These are phyloP conservation scores for Lasioglossum villosulum DNA, from an alignment of 2,888 invertebrate genomes.

Conservation along the genomic window DNA sequence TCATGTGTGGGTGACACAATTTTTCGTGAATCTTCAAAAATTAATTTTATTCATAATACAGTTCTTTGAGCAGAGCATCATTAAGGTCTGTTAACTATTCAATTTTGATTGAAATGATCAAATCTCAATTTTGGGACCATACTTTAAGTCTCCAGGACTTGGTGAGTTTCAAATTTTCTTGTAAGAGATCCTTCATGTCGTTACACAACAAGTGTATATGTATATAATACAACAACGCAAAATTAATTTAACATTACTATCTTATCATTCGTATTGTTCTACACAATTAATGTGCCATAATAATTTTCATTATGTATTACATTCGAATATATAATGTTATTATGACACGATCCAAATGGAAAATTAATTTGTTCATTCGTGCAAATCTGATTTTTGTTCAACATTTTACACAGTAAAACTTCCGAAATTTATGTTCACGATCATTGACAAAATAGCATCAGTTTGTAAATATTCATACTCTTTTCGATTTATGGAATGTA, in stretches of 20 bases:
- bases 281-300: neutral
- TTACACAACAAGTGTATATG: neutral
- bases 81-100: too few relatives aligned
- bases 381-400: too few relatives aligned
- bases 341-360: neutral
- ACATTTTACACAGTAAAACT: too few relatives aligned
- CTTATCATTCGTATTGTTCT: neutral
- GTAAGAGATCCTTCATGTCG: neutral
- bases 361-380: neutral
- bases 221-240: too few relatives aligned
- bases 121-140: too few relatives aligned
- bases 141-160: neutral
- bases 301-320: neutral
- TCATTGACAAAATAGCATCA: neutral
- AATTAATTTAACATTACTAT: too few relatives aligned
- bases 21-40: too few relatives aligned
- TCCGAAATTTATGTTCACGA: too few relatives aligned
- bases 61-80: too few relatives aligned
- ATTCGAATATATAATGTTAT: neutral
- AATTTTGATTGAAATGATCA: too few relatives aligned
- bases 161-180: neutral
- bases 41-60: too few relatives aligned
- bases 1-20: too few relatives aligned
- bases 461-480: neutral
- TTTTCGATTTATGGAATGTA: neutral